These are phyloP conservation scores for Scaptomyza hsui DNA, from an alignment of 1,140 invertebrate genomes.

Conservation along the genomic window DNA sequence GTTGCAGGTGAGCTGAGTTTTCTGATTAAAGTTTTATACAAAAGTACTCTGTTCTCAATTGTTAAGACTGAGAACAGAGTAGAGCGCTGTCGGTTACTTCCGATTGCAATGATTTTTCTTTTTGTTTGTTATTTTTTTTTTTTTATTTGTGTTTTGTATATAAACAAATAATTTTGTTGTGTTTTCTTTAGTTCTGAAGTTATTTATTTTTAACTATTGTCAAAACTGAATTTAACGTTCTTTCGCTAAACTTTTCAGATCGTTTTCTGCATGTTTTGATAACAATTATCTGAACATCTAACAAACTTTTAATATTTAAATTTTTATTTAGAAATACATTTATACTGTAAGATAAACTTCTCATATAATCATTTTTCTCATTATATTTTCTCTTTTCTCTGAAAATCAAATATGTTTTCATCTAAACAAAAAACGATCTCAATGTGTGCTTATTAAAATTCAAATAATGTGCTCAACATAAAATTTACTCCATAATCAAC, in stretches of 20 bases:
- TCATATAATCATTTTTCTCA: slow-evolving; percentile 78
- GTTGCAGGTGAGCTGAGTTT: slow-evolving; percentile 89
- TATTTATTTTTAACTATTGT: slow-evolving; percentile 16
- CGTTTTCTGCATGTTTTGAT: slow-evolving; percentile 71
- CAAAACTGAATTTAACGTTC: slow-evolving; percentile 49
- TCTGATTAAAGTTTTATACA: background rate
- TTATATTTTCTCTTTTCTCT: slow-evolving; percentile 78
- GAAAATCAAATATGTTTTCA: slow-evolving; percentile 54
- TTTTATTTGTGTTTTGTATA: slow-evolving; percentile 53
- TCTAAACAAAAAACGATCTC: slow-evolving; percentile 63
- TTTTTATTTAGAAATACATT: slow-evolving; percentile 35
- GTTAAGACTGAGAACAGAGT: background rate
- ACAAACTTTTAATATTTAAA: slow-evolving; percentile 2
- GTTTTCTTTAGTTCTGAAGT: slow-evolving; percentile 1
- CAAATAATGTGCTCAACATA: slow-evolving; percentile 54
- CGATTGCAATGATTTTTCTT: background rate
- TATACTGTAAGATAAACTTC: slow-evolving; percentile 72
- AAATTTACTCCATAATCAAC: slow-evolving; percentile 55
- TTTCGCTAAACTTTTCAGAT: slow-evolving; percentile 53
- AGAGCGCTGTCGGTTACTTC: background rate
- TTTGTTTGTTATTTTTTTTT: slow-evolving; percentile 20
- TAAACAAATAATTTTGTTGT: slow-evolving; percentile 26
- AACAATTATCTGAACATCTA: slow-evolving; percentile 60
- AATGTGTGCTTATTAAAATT: slow-evolving; percentile 73
- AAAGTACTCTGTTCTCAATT: background rate